These are phyloP conservation scores for Syrista parreyssii DNA, from an alignment of 2,888 invertebrate genomes.

Conservation along the genomic window DNA sequence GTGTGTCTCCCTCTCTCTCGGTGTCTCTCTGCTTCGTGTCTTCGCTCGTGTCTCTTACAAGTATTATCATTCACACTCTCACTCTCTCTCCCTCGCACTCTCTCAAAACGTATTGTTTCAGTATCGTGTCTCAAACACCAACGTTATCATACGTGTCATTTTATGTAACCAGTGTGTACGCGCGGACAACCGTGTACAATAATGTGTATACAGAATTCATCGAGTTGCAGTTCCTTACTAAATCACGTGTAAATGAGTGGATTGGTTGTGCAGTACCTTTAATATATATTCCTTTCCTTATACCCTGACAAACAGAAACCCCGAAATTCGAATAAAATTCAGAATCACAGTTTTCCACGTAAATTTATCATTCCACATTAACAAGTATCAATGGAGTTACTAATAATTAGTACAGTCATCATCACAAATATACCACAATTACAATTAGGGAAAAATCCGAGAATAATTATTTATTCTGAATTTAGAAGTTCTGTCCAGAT, in stretches of 20 bases:
- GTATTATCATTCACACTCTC: slow-evolving; percentile 13
- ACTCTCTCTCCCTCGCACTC: not conserved
- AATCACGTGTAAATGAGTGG: not conserved
- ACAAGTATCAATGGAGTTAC: not conserved
- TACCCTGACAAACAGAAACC: not conserved
- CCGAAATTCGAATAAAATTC: not conserved
- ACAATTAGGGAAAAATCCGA: not conserved
- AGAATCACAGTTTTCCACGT: not conserved
- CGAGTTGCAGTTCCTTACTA: not conserved
- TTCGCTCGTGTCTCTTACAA: slow-evolving; percentile 23
- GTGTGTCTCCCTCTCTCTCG: slow-evolving; percentile 33
- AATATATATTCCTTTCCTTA: not conserved
- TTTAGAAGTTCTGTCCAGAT: not conserved
- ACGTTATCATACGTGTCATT: not conserved
- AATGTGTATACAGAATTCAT: not conserved
- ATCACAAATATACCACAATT: slow-evolving; percentile 1
- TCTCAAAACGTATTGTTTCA: not conserved
- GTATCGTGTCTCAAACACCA: not conserved
- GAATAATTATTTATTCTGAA: not conserved
- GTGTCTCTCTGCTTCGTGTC: slow-evolving; percentile 12
- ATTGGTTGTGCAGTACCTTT: not conserved
- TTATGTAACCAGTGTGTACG: not conserved
- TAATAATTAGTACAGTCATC: slow-evolving; percentile 1
- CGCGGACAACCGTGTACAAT: not conserved
- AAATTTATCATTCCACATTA: not conserved